Conservation (phyloP, 1,140 invertebrate species). For the Thalassaphorura encarpata region DNA sequence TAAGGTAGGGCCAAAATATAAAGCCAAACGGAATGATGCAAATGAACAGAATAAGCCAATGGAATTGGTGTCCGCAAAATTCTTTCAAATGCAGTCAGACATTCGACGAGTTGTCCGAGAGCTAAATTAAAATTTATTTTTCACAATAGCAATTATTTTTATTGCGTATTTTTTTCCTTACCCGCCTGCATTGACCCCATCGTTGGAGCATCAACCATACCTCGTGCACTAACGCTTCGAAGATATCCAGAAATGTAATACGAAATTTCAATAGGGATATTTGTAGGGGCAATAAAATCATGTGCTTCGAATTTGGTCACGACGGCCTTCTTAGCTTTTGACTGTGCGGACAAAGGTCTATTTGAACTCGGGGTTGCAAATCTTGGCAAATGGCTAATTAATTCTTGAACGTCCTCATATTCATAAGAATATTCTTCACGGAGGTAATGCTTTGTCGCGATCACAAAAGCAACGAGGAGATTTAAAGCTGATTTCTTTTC, state of each 20-base stretch:
- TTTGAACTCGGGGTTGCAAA: slow-evolving; percentile 27
- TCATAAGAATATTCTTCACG: slow-evolving; percentile 27
- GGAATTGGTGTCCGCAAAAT: slow-evolving; percentile 30
- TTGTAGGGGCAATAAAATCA: slow-evolving; percentile 24
- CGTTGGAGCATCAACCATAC: neutral
- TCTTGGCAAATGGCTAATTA: slow-evolving; percentile 26
- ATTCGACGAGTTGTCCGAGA: slow-evolving; percentile 21
- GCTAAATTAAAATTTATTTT: neutral
- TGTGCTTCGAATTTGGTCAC: slow-evolving; percentile 21
- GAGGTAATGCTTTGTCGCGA: slow-evolving; percentile 25
- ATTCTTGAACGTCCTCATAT: slow-evolving; percentile 20
- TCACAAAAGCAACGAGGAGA: slow-evolving; percentile 25
- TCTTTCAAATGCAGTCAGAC: slow-evolving; percentile 25
- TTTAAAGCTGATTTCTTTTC: slow-evolving; percentile 29
- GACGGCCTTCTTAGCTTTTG: neutral
- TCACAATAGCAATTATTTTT: neutral
- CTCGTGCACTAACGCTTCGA: slow-evolving; percentile 7
- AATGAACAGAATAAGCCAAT: slow-evolving; percentile 29
- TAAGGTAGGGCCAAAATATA: slow-evolving; percentile 24
- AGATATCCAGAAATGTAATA: slow-evolving; percentile 29
- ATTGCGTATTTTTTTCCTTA: neutral
- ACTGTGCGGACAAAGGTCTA: slow-evolving; percentile 17
- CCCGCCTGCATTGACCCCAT: neutral
- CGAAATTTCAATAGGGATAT: slow-evolving; percentile 29
- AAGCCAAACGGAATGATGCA: slow-evolving; percentile 28